phyloP scores from a whole-genome alignment of 2,888 invertebrate genomes.

The Epinotia nisella region DNA sequence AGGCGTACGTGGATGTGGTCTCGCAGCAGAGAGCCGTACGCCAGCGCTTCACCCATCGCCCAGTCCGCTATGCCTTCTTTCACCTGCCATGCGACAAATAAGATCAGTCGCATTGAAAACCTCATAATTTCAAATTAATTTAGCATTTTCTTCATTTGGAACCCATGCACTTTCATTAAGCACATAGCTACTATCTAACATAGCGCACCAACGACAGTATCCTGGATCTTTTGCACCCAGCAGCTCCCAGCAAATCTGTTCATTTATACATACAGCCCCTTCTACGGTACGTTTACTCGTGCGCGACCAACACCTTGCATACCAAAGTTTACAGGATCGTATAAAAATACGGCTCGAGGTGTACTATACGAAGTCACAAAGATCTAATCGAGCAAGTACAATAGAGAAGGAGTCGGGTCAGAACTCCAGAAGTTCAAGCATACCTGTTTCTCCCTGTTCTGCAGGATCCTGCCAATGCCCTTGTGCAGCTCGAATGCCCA shows the following conservation, averaged over 20 bases:
- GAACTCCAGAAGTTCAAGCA: not conserved
- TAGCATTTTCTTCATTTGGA: not conserved
- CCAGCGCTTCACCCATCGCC: slow-evolving; percentile 92
- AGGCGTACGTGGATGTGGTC: slow-evolving; percentile 91
- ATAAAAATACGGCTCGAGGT: not conserved
- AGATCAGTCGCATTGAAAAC: not conserved
- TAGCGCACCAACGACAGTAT: too few relatives aligned
- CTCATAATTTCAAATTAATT: not conserved
- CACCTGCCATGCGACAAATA: slow-evolving; percentile 54
- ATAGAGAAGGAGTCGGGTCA: not conserved
- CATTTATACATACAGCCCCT: not conserved
- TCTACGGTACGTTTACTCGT: too few relatives aligned
- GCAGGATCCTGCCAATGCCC: slow-evolving; percentile 68
- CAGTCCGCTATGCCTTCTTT: slow-evolving; percentile 88
- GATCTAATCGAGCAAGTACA: not conserved
- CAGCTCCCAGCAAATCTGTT: not conserved
- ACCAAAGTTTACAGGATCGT: not conserved
- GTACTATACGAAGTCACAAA: not conserved
- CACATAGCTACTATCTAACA: not conserved
- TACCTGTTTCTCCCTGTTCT: slow-evolving; percentile 71
- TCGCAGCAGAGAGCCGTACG: slow-evolving; percentile 89
- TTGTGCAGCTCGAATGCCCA: slow-evolving; percentile 78
- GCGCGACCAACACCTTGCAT: not conserved
- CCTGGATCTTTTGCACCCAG: not conserved
- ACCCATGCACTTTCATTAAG: not conserved